phyloP scores from a whole-genome alignment of 2,113 vertebrate species.

The Ailurus styani region DNA sequence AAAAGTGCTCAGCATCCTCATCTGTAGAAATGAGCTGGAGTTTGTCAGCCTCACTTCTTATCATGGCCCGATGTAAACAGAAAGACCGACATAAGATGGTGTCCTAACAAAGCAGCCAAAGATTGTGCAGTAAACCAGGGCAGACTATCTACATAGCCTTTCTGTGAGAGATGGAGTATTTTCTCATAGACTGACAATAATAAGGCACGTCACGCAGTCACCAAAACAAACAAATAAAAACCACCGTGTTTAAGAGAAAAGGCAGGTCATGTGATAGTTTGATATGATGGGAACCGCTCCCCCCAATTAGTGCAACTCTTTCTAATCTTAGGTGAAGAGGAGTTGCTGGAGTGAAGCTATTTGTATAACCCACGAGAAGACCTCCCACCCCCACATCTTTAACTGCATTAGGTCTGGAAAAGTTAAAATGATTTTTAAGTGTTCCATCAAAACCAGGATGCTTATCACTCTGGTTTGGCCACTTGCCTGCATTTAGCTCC shows the following conservation, averaged over 20 bases:
- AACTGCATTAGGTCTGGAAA: slow-evolving; percentile 41
- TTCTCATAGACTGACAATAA: background rate
- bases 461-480: slow-evolving; percentile 59
- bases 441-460: slow-evolving; percentile 45
- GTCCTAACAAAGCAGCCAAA: background rate
- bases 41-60: slow-evolving; percentile 62
- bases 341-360: slow-evolving; percentile 10
- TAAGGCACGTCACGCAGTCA: background rate
- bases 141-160: background rate
- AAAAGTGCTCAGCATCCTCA: background rate
- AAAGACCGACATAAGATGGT: background rate
- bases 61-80: background rate
- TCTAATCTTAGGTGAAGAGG: slow-evolving; percentile 26
- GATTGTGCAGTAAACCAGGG: background rate
- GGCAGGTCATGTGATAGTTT: background rate
- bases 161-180: background rate
- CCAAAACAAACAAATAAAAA: background rate
- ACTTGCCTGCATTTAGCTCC: slow-evolving; percentile 39
- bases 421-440: slow-evolving; percentile 47
- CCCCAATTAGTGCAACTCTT: background rate
- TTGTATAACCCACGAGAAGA: background rate
- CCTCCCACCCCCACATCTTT: slow-evolving; percentile 2
- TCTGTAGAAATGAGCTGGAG: slow-evolving; percentile 1
- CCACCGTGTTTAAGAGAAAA: background rate
- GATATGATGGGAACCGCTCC: background rate